Conservation (phyloP, 2,797 vertebrate species). For the Sebastolobus altivelis region DNA sequence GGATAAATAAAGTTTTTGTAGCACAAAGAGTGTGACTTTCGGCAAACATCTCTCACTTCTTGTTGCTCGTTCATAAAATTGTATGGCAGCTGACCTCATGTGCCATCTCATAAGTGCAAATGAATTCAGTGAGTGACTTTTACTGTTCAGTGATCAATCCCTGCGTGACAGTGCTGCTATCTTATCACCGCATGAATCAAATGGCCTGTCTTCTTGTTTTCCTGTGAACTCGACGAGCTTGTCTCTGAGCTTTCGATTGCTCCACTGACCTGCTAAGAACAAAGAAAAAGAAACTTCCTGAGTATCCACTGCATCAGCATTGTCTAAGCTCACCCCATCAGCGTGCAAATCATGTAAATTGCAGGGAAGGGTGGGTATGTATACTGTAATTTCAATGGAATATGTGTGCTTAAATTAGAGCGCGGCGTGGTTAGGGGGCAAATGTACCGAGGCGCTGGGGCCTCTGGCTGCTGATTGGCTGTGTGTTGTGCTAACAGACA, state of each 20-base stretch:
- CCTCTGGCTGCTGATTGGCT: constrained; percentile 79
- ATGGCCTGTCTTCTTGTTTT: background rate
- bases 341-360: constrained; percentile 82
- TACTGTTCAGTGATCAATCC: constrained; percentile 2
- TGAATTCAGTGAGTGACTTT: background rate
- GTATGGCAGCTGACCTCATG: background rate
- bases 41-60: constrained; percentile 4
- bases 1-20: background rate
- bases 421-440: constrained; percentile 82
- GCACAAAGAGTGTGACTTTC: background rate
- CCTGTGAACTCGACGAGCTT: background rate
- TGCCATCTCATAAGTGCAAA: constrained; percentile 1
- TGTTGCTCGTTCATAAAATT: background rate
- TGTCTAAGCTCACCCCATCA: constrained; percentile 78
- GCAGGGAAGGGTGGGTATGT: constrained; percentile 84
- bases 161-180: background rate
- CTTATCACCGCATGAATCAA: constrained; percentile 1
- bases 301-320: constrained; percentile 65
- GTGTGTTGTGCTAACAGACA: constrained; percentile 82
- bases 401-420: constrained; percentile 86
- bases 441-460: constrained; percentile 76
- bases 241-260: background rate
- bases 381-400: constrained; percentile 87
- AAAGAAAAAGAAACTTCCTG: constrained; percentile 45
- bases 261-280: constrained; percentile 33